Percentiles rank a stretch among this genome's conserved stretches.
Conservation (phyloP, 1,140 invertebrate genomes). For the Cherax quadricarinatus region DNA sequence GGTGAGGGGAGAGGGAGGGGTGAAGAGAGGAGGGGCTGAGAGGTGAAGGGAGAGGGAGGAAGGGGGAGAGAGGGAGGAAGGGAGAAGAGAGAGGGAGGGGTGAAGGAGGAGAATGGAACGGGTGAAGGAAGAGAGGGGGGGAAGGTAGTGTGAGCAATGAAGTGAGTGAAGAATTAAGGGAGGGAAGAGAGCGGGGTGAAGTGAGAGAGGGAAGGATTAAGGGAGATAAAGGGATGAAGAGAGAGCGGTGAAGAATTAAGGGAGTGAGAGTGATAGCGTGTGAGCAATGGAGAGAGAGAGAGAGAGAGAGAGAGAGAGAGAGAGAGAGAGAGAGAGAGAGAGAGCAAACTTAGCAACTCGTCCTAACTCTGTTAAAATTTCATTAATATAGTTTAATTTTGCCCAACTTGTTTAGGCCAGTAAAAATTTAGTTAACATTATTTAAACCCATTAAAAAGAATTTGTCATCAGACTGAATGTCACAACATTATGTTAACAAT, state of each 20-base stretch:
- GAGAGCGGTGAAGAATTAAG: not conserved
- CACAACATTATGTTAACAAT: too few relatives aligned
- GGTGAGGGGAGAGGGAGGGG: not conserved
- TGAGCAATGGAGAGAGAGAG: not conserved
- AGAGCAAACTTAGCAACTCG: not conserved
- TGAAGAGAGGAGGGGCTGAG: too few relatives aligned
- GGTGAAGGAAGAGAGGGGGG: not conserved
- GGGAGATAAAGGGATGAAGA: not conserved
- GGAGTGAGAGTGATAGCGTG: not conserved
- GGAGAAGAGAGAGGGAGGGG: not conserved
- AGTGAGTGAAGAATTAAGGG: too few relatives aligned
- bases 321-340: conserved; percentile 7
- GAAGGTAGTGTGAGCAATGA: too few relatives aligned
- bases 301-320: conserved; percentile 14
- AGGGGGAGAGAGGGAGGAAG: not conserved
- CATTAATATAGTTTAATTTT: too few relatives aligned
- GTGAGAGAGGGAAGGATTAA: not conserved
- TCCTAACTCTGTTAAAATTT: too few relatives aligned
- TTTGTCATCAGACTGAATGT: too few relatives aligned
- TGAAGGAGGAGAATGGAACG: not conserved
- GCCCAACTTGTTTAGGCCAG: too few relatives aligned
- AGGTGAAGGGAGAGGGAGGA: not conserved
- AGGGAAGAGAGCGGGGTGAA: too few relatives aligned
- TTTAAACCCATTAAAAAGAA: too few relatives aligned
- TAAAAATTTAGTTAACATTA: too few relatives aligned